Percentiles rank a stretch among this genome's conserved stretches.
phyloP scores from a whole-genome alignment of 2,113 vertebrate genomes.

The Eurystomus gularis region DNA sequence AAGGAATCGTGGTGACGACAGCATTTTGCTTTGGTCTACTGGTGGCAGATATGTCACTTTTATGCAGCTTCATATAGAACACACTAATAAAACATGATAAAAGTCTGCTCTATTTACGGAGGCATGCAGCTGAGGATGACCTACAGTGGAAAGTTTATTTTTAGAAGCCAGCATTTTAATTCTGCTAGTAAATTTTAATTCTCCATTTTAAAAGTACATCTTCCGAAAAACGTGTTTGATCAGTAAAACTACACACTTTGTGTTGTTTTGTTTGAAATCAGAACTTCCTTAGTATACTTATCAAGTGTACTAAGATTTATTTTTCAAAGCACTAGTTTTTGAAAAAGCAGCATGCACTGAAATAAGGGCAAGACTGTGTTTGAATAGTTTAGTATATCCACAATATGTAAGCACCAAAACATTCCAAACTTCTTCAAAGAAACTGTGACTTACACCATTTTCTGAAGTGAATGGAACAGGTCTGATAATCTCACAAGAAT shows the following conservation, averaged over 20 bases:
- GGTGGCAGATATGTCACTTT: slow-evolving; percentile 22
- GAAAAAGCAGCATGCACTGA: not conserved
- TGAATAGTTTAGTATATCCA: not conserved
- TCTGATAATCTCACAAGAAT: not conserved
- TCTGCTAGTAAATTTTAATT: not conserved
- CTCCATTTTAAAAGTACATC: not conserved
- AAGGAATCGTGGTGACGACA: not conserved
- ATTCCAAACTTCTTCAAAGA: not conserved
- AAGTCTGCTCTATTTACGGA: not conserved
- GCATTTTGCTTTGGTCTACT: slow-evolving; percentile 18
- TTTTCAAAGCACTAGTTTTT: not conserved
- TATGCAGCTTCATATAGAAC: not conserved
- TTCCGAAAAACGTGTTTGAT: not conserved
- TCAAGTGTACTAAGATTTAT: not conserved
- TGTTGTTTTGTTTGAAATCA: not conserved
- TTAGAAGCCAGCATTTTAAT: not conserved
- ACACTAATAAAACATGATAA: slow-evolving; percentile 11
- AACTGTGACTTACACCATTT: not conserved
- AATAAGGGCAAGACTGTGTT: not conserved
- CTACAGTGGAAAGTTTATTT: not conserved
- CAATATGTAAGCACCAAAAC: not conserved
- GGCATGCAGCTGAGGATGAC: not conserved
- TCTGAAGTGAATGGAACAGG: not conserved
- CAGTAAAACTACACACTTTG: not conserved
- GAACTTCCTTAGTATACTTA: not conserved